Conservation (phyloP, 2,888 invertebrate species). For the Neoascia interrupta region DNA sequence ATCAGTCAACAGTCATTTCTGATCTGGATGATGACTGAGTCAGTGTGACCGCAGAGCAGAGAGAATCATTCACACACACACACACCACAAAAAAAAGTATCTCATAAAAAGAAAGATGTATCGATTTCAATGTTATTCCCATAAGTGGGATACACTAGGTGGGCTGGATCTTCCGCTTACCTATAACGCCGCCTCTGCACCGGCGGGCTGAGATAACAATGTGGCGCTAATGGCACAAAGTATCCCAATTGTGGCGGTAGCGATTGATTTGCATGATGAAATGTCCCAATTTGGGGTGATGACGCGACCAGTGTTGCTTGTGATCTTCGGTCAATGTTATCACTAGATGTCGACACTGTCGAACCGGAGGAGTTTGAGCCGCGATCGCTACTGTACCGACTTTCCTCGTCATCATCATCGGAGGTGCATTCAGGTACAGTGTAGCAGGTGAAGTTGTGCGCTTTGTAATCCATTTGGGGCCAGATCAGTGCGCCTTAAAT, state of each 20-base stretch:
- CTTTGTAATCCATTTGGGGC: slow-evolving; percentile 74
- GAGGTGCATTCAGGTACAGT: slow-evolving; percentile 77
- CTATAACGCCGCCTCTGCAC: slow-evolving; percentile 75
- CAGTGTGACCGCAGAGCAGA: too few relatives aligned
- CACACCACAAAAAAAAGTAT: slow-evolving; percentile 20
- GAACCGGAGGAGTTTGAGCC: slow-evolving; percentile 71
- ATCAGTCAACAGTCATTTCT: too few relatives aligned
- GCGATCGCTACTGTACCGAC: slow-evolving; percentile 58
- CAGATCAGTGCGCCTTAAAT: too few relatives aligned
- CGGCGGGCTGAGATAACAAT: slow-evolving; percentile 80
- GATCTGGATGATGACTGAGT: slow-evolving; percentile 25
- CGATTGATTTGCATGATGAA: slow-evolving; percentile 72
- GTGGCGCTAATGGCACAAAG: slow-evolving; percentile 81
- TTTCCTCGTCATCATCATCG: slow-evolving; percentile 70
- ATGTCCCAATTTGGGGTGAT: slow-evolving; percentile 74
- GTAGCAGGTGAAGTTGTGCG: slow-evolving; percentile 77
- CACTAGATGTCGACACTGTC: slow-evolving; percentile 74
- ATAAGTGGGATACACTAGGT: neutral
- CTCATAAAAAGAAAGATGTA: slow-evolving; percentile 1
- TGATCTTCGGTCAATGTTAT: slow-evolving; percentile 71
- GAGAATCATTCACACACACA: too few relatives aligned
- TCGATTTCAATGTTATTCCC: slow-evolving; percentile 48
- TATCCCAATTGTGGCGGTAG: slow-evolving; percentile 82
- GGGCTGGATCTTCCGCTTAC: slow-evolving; percentile 71
- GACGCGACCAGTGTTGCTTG: slow-evolving; percentile 72